Conservation (phyloP, 2,113 vertebrate species). For the Lepus americanus region DNA sequence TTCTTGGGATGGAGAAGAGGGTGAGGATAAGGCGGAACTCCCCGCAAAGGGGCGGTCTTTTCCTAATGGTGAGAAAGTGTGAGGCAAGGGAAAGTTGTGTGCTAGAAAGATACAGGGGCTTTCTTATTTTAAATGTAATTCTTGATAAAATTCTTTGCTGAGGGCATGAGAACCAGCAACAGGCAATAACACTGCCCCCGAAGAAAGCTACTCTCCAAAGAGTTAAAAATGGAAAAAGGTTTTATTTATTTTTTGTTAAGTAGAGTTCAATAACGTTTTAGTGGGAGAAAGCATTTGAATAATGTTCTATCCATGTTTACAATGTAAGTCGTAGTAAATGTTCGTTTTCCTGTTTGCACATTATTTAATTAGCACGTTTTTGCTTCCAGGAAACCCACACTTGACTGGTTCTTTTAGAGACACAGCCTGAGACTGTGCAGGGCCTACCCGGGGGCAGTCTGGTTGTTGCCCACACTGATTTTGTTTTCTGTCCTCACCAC, state of each 20-base stretch:
- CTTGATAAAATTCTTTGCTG: not conserved
- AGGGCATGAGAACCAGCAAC: not conserved
- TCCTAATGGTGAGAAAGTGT: not conserved
- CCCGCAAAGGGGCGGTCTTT: not conserved
- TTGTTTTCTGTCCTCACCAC: not conserved
- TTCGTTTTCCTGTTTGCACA: not conserved
- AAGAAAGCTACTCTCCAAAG: not conserved
- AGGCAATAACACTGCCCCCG: not conserved
- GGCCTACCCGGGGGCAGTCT: not conserved
- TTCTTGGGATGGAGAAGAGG: not conserved
- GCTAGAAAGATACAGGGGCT: not conserved
- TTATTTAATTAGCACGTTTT: not conserved
- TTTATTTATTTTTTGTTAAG: conserved; percentile 17
- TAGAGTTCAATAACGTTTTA: not conserved
- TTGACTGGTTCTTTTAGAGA: not conserved
- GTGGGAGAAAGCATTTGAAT: conserved; percentile 20
- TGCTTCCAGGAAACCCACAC: not conserved
- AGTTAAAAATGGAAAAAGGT: not conserved
- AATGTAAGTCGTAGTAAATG: not conserved
- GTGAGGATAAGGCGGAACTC: not conserved
- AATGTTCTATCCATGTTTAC: not conserved
- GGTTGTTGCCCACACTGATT: not conserved
- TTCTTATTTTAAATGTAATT: not conserved
- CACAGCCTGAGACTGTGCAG: not conserved
- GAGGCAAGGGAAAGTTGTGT: not conserved